phyloP scores from a whole-genome alignment of 2,888 invertebrate genomes.

The Cenopis cana region DNA sequence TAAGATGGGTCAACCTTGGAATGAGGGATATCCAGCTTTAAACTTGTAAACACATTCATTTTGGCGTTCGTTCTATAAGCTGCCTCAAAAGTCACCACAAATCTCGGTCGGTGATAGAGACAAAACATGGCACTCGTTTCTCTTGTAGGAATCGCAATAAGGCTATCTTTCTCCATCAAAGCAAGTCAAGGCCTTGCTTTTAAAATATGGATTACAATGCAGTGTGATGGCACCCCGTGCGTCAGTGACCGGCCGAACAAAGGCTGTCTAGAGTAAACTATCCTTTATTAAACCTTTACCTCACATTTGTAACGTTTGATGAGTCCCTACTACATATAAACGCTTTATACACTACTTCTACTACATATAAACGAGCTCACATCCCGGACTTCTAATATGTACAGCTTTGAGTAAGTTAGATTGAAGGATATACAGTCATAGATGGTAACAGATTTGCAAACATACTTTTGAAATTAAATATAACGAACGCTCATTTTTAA shows the following conservation, averaged over 20 bases:
- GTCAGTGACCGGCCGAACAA: slow-evolving; percentile 9
- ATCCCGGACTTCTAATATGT: background rate
- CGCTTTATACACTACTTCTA: background rate
- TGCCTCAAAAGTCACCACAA: too few species aligned
- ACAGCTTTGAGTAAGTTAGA: background rate
- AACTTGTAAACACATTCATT: too few species aligned
- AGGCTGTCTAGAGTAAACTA: slow-evolving; percentile 25
- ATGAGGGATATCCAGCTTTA: too few species aligned
- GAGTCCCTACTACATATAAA: background rate
- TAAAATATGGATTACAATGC: background rate
- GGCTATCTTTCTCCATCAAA: too few species aligned
- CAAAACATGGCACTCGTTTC: too few species aligned
- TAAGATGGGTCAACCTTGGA: too few species aligned
- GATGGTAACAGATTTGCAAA: background rate
- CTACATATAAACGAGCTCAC: background rate
- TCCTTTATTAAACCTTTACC: slow-evolving; percentile 32
- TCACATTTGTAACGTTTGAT: slow-evolving; percentile 9
- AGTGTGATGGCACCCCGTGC: slow-evolving; percentile 5
- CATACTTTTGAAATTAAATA: background rate
- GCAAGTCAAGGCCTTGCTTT: too few species aligned
- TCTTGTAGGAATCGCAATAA: too few species aligned
- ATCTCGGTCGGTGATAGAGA: too few species aligned
- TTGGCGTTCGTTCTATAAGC: too few species aligned
- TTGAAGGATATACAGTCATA: background rate
- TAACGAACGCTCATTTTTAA: too few species aligned